Base-by-base conservation (phyloP, 2,888 invertebrate genomes). In the Dusona sp. region DNA sequence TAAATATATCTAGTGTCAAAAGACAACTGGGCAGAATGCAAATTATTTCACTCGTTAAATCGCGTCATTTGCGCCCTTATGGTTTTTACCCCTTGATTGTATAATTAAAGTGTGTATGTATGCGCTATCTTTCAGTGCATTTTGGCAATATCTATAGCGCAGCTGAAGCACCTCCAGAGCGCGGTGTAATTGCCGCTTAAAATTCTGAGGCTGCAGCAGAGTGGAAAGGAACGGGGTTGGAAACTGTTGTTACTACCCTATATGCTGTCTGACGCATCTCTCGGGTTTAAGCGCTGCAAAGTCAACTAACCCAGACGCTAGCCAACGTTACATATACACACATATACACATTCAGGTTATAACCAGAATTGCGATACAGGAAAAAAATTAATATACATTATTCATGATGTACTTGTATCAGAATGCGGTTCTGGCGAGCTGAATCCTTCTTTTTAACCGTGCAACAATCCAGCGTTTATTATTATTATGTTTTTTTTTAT, bases 121-220 rank as follows among this genome's bases (percentile, higher is more conserved):
- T 64, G 65, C 61, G 33, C 51, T 79, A 79, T 73, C 74, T 70
- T 61, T 75, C 45, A 70, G 38, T 54, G 42, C 9, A 38, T 57
- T 73, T 54, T 16, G 36, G 68, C 11, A 42, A 38, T 38, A 67
- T 38, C 65, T 67, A 38, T 57, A 64, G 61, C 42, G 48, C 70
- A 25, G 16, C 16, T 73, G 81, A 64, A 45, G 73, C 79, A 54
- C 77, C 72, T 74, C 88, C 74, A 38, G 72, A 68, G 29, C 82
- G 83, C 79, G 78, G 85, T 84, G 86, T 90, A 91, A 90, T 90
- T 90, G 89, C 89, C 88, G 88, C 87, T 88, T 88, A 88, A 90
- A 89, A 90, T 90, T 90, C 89, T 84, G 79, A 83, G 78, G 80
- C 73, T 82, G 83, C 75, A 75, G 81, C 73, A 79, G 16, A 42